Percentiles rank a stretch among this genome's conserved stretches.
Conservation (phyloP, 2,797 vertebrate genomes). For the Macropus fuliginosus region DNA sequence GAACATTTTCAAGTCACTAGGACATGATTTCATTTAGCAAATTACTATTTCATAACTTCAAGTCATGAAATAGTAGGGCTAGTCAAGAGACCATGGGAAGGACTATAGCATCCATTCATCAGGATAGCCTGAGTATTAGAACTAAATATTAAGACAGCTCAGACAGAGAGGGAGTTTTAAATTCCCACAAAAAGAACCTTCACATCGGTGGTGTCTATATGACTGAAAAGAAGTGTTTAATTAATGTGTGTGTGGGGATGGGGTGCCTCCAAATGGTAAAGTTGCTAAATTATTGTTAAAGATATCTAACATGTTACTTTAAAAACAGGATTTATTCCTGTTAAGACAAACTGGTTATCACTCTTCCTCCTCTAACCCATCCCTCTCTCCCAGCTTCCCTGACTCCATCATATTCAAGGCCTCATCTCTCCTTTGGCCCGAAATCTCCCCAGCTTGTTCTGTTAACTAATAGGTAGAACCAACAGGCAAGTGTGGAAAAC, state of each 20-base stretch:
- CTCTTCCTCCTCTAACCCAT: not conserved
- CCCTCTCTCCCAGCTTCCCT: not conserved
- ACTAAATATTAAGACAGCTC: not conserved
- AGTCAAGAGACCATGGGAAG: not conserved
- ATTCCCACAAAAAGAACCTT: not conserved
- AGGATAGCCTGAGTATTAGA: not conserved
- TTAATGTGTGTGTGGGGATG: not conserved
- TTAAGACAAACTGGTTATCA: not conserved
- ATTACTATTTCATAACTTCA: not conserved
- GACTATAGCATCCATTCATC: not conserved
- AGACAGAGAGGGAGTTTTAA: not conserved
- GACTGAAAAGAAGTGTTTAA: not conserved
- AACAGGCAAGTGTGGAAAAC: conserved; percentile 7
- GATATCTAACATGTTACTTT: not conserved
- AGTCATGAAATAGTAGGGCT: not conserved
- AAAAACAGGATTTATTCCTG: not conserved
- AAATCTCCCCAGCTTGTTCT: not conserved
- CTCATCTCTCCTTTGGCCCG: not conserved
- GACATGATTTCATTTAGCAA: not conserved
- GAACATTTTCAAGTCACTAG: not conserved
- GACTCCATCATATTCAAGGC: not conserved
- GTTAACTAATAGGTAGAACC: conserved; percentile 13
- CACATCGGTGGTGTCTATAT: not conserved
- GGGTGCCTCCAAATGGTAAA: not conserved
- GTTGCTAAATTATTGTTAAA: not conserved